phyloP scores from a whole-genome alignment of 2,797 vertebrate species.

The Austrolebias charrua region DNA sequence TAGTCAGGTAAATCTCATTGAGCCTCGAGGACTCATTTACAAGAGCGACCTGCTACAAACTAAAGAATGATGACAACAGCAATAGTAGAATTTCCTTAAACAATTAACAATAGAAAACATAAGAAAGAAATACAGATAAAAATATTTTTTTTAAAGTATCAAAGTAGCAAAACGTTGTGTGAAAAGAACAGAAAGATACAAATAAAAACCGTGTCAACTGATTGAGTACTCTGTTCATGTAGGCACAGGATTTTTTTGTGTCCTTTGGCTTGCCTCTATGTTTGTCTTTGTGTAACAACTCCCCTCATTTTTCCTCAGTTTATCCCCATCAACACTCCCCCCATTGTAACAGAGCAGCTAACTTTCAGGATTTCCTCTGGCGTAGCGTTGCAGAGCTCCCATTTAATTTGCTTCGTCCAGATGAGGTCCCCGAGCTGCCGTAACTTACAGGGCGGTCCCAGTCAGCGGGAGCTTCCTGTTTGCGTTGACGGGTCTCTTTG shows the following conservation, averaged over 20 bases:
- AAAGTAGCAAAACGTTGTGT: no score
- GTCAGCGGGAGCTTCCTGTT: conserved; percentile 82
- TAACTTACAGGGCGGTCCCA: conserved; percentile 75
- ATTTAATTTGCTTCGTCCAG: conserved; percentile 80
- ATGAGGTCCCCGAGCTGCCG: conserved; percentile 56
- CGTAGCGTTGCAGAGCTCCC: conserved; percentile 79
- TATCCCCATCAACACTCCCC: no score
- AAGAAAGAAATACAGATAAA: no score
- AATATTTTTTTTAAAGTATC: no score
- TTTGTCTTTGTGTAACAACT: conserved; percentile 17
- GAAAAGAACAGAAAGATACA: conserved; percentile 48
- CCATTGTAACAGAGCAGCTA: conserved; percentile 1
- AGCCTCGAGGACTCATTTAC: no score
- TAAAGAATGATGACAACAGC: no score
- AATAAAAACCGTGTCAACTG: conserved; percentile 22
- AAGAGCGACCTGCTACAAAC: no score
- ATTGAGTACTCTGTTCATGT: conserved; percentile 53
- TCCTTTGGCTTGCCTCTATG: conserved; percentile 32
- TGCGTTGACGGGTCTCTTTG: conserved; percentile 91
- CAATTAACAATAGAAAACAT: no score
- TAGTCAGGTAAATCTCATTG: no score
- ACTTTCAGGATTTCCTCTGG: conserved; percentile 82
- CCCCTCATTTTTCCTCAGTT: conserved; percentile 14
- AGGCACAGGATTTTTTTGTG: conserved; percentile 50
- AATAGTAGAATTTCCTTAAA: no score